These are phyloP conservation scores for Miopithecus talapoin DNA, from an alignment of 2,797 vertebrate species.

Conservation along the genomic window DNA sequence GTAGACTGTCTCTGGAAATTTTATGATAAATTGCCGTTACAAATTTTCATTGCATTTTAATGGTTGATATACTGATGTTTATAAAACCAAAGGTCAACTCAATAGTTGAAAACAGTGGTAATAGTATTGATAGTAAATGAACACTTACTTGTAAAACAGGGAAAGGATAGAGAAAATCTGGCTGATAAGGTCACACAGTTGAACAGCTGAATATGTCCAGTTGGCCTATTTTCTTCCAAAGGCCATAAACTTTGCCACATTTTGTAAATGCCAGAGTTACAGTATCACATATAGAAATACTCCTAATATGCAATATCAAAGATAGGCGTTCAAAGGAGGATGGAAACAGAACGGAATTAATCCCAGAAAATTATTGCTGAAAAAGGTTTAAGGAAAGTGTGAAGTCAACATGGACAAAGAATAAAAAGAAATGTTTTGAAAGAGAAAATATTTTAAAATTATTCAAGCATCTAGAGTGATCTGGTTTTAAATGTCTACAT, in stretches of 20 bases:
- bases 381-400: background rate
- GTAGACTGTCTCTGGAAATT: slow-evolving; percentile 57
- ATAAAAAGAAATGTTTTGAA: slow-evolving; percentile 8
- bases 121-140: slow-evolving; percentile 53
- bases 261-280: slow-evolving; percentile 60
- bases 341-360: background rate
- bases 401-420: background rate
- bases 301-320: background rate
- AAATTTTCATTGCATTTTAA: slow-evolving; percentile 80
- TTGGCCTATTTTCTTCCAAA: slow-evolving; percentile 65
- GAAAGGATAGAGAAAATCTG: slow-evolving; percentile 60
- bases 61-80: slow-evolving; percentile 76
- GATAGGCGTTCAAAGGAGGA: background rate
- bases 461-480: background rate
- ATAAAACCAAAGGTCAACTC: slow-evolving; percentile 82
- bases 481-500: background rate
- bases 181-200: slow-evolving; percentile 77
- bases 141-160: slow-evolving; percentile 51
- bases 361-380: background rate
- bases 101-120: slow-evolving; percentile 77
- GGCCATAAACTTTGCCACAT: slow-evolving; percentile 63
- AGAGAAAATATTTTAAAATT: slow-evolving; percentile 27
- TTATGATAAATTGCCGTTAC: slow-evolving; percentile 67
- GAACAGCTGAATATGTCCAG: slow-evolving; percentile 53
- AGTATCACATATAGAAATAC: slow-evolving; percentile 36